Conservation (phyloP, 2,797 vertebrate species). For the Sphenopsis melanotis region DNA sequence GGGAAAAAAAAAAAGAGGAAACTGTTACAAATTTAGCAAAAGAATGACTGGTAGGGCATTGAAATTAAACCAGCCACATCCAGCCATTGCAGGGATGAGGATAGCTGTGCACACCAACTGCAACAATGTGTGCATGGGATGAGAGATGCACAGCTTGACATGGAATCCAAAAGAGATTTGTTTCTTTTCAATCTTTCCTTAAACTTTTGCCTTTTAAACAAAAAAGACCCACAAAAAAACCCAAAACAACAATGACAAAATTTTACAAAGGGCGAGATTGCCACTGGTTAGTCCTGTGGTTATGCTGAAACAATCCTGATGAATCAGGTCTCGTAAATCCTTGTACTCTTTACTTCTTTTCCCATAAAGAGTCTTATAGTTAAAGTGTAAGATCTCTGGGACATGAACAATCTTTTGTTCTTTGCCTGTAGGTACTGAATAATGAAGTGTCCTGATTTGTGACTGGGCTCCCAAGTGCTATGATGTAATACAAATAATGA, state of each 20-base stretch:
- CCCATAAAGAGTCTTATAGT: neutral
- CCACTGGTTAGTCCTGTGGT: neutral
- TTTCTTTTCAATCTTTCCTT: neutral
- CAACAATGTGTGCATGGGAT: neutral
- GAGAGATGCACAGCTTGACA: neutral
- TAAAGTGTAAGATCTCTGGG: neutral
- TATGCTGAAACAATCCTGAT: neutral
- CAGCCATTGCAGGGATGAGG: neutral
- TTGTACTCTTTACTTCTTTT: neutral
- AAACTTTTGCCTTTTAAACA: neutral
- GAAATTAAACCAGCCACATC: neutral
- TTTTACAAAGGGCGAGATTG: neutral
- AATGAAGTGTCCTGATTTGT: neutral
- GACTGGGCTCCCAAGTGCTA: neutral
- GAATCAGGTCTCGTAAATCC: rapidly evolving
- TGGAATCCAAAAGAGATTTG: neutral
- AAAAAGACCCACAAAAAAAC: rapidly evolving
- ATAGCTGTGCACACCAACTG: neutral
- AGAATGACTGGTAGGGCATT: neutral
- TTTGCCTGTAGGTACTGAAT: neutral
- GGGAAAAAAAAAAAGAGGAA: neutral
- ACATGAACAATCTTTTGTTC: neutral
- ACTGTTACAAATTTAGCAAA: neutral
- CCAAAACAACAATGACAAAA: too few species aligned
- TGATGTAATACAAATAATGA: constrained; percentile 44